phyloP scores from a whole-genome alignment of 2,113 vertebrate genomes.

The Melierax canorus region DNA sequence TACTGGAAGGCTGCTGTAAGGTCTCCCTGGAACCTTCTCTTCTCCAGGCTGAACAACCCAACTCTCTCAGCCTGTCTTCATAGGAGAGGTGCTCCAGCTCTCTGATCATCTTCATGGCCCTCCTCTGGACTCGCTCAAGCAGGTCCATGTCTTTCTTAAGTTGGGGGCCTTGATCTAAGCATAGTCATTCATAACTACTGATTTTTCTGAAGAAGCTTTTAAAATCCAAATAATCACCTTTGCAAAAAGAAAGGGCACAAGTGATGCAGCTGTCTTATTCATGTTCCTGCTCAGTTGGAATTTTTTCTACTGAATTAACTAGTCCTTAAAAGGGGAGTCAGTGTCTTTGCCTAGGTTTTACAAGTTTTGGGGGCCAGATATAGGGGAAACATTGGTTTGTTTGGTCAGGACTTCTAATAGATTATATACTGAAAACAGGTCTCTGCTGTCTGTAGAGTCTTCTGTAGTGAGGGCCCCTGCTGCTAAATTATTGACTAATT shows the following conservation, averaged over 20 bases:
- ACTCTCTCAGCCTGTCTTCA: too few species aligned
- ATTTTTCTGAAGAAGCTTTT: background rate
- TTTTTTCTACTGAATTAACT: background rate
- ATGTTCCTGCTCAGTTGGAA: background rate
- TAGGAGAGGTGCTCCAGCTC: too few species aligned
- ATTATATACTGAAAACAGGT: background rate
- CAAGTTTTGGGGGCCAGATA: accelerated
- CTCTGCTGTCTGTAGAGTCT: background rate
- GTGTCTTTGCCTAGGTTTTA: background rate
- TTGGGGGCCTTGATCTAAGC: too few species aligned
- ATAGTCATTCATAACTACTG: background rate
- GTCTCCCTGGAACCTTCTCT: too few species aligned
- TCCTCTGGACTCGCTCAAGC: too few species aligned
- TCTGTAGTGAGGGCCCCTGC: background rate
- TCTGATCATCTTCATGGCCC: too few species aligned
- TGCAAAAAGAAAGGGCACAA: background rate
- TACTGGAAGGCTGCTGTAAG: too few species aligned
- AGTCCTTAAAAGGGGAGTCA: background rate
- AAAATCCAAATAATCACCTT: background rate
- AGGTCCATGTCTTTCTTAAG: too few species aligned
- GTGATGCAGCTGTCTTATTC: background rate
- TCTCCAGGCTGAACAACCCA: too few species aligned
- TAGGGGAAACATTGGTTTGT: background rate
- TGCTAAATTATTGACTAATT: background rate
- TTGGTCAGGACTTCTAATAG: background rate